Conservation (phyloP, 2,113 vertebrate genomes). For the Ramphastos sulfuratus region DNA sequence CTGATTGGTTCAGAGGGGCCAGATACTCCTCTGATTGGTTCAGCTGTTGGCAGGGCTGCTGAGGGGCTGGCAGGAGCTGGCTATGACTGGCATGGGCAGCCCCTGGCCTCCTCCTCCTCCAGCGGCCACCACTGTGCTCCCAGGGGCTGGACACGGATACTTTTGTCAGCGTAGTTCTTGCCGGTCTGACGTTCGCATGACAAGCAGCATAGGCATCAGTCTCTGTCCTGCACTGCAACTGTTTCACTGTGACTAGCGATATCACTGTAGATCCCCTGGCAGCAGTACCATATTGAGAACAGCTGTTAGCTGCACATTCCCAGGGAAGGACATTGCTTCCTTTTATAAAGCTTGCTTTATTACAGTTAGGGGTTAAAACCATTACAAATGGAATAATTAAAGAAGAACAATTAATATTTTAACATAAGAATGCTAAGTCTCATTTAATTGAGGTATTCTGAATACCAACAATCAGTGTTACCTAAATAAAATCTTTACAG, state of each 20-base stretch:
- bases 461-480: background rate
- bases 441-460: background rate
- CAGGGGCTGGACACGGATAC: background rate
- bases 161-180: background rate
- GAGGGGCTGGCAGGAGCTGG: background rate
- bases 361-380: background rate
- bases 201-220: fast-evolving
- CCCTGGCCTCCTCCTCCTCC: background rate
- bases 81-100: background rate
- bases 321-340: background rate
- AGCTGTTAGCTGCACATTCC: background rate
- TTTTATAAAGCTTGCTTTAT: background rate
- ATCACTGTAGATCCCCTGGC: background rate
- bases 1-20: background rate
- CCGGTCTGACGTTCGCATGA: background rate
- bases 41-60: background rate
- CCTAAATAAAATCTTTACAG: background rate
- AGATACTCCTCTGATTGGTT: background rate
- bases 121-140: fast-evolving
- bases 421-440: background rate
- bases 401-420: background rate
- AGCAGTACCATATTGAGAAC: fast-evolving
- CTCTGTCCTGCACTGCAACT: background rate
- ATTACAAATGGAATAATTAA: background rate
- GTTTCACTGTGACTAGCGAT: background rate